Evolutionary conservation across 1,140 invertebrate species (phyloP).

Genomic region (Drosophila rhopaloa): DNA sequence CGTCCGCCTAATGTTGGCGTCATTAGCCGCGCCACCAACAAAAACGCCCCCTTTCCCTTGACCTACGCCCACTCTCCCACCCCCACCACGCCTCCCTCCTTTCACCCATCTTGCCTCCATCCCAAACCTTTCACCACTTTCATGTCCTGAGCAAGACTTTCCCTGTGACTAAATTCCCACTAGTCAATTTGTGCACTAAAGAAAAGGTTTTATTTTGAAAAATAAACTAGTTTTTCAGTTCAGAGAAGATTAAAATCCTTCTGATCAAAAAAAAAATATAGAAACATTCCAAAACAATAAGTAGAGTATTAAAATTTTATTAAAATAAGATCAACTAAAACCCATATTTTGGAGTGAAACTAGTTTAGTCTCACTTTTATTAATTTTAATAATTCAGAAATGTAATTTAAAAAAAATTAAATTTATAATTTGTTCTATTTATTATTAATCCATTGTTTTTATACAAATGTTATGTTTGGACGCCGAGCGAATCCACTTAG

Average conservation of each 20-base stretch:
- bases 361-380: no score
- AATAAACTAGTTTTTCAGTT: conserved; percentile 6
- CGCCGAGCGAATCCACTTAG: background rate
- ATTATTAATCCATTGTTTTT: no score
- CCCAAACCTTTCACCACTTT: conserved; percentile 12
- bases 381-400: no score
- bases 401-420: no score
- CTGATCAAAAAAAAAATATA: no score
- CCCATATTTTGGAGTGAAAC: no score
- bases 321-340: no score
- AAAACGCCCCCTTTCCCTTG: background rate
- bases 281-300: background rate
- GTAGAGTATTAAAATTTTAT: no score
- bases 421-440: no score
- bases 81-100: background rate
- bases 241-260: background rate
- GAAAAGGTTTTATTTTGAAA: conserved; percentile 1
- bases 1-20: conserved; percentile 57
- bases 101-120: background rate
- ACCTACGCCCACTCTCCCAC: conserved; percentile 5
- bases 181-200: conserved; percentile 14
- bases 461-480: no score
- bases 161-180: conserved; percentile 23
- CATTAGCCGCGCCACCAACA: conserved; percentile 59
- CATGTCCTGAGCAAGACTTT: conserved; percentile 23